A percentile compares a stretch with the other conserved stretches of the same genome.
phyloP scores from a whole-genome alignment of 92 coral and sea anemone genomes.

The Montipora capitata region DNA sequence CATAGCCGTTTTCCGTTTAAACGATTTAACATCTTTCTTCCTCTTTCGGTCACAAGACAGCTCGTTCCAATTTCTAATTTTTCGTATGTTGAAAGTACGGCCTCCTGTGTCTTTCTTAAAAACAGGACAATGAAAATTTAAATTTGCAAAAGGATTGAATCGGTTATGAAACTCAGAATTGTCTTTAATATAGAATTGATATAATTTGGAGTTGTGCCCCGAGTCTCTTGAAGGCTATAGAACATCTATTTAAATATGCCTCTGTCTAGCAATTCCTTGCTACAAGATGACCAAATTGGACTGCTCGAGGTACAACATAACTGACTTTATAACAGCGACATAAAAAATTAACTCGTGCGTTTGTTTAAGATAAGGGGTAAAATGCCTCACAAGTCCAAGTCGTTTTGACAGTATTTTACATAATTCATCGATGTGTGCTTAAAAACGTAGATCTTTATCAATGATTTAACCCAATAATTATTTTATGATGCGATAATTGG shows the following conservation, averaged over 20 bases:
- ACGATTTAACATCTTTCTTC: neutral
- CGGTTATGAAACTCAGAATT: constrained; percentile 17
- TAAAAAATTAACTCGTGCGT: constrained; percentile 1
- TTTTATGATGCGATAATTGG: no score
- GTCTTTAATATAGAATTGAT: neutral
- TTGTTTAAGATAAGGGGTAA: constrained; percentile 7
- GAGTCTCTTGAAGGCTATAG: constrained; percentile 6
- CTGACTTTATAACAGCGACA: constrained; percentile 18
- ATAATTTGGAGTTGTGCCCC: constrained; percentile 5
- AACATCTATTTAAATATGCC: constrained; percentile 12
- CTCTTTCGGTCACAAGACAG: neutral
- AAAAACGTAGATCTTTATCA: no score
- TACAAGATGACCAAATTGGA: constrained; percentile 33
- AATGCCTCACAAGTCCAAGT: no score
- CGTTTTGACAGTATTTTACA: no score
- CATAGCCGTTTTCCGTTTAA: neutral
- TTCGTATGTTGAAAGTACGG: constrained; percentile 10
- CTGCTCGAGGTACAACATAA: constrained; percentile 39
- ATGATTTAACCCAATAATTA: no score
- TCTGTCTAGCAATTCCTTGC: constrained; percentile 22
- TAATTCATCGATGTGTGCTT: no score
- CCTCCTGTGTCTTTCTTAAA: constrained; percentile 21
- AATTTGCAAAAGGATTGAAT: constrained; percentile 12
- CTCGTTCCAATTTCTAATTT: constrained; percentile 10
- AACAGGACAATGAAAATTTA: constrained; percentile 12